Base-by-base conservation (phyloP, 2,888 invertebrate species). In the Drosophila austrosaltans region DNA sequence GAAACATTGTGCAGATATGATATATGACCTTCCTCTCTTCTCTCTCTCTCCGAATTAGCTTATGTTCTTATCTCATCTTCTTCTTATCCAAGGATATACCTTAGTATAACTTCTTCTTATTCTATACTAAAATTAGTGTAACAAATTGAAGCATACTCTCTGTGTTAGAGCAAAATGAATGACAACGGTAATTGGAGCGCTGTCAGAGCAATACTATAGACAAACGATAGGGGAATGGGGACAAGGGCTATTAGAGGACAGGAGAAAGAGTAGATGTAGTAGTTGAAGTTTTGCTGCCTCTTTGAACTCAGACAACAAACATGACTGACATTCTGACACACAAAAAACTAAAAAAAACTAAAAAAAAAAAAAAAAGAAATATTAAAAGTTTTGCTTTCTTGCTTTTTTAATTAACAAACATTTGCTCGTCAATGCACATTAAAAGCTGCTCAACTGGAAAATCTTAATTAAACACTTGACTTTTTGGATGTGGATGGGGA, bases 391-490 rank as follows among this genome's bases (percentile, higher is more conserved):
- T 48, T 48, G 48, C 48, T 48, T 48, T 16, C 39, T 39, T 76
- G 77, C 32, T 32, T 58, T 81, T 72, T 81, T 70, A 78, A 81
- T 81, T 81, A 73, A 63, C 63, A 53, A 75, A 63, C 72, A 69
- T 68, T 70, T 63, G 62, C 62, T 63, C 68, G 63, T 68, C 72
- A 76, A 76, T 77, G 69, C 74, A 69, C 74, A 79, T 79, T 82
- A 73, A 76, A 74, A 74, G 69, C 63, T 70, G 67, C 75, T 67
- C 65, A 62, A 36, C 66, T 75, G 69, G 69, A 67, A 80, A 80
- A 76, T 81, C 83, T 81, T 81, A 82, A 82, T 81, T 81, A 81
- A 81, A 82, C 81, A 80, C 81, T 81, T 82, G 81, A 82, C 83
- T 82, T 72, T 71, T 69, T 62, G 68, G 69, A 69, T 72, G 25